Evolutionary conservation across 2,113 vertebrate genomes (phyloP).

Genomic region (Triplophysa siluroides): DNA sequence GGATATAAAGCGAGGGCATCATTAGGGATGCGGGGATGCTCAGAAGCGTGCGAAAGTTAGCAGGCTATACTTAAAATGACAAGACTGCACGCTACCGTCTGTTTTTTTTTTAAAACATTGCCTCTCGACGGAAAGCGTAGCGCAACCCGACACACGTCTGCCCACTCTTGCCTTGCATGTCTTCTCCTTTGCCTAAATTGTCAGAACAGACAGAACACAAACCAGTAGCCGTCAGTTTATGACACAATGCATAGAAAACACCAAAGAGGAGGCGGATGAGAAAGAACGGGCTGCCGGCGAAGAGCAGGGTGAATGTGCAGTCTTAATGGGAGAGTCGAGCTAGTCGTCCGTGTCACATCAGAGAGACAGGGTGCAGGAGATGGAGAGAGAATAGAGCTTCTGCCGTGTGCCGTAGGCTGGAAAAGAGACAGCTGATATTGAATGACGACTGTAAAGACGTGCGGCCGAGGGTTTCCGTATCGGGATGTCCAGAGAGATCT

Average conservation of each 20-base stretch:
- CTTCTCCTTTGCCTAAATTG: constrained; percentile 51
- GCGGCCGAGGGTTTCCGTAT: neutral
- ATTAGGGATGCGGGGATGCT: neutral
- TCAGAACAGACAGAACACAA: constrained; percentile 54
- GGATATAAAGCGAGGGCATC: constrained; percentile 25
- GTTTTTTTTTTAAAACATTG: constrained; percentile 39
- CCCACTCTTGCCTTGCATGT: constrained; percentile 46
- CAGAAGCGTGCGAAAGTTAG: neutral
- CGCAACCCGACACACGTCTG: constrained; percentile 32
- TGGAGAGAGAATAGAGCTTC: constrained; percentile 25
- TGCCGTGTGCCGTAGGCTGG: constrained; percentile 36
- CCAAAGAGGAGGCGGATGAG: constrained; percentile 29
- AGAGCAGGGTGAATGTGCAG: constrained; percentile 37
- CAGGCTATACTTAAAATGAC: constrained; percentile 40
- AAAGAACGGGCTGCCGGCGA: constrained; percentile 28
- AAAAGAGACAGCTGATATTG: constrained; percentile 39
- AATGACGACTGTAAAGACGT: constrained; percentile 11
- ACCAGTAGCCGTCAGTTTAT: constrained; percentile 50
- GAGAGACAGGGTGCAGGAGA: constrained; percentile 13
- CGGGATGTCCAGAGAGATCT: neutral
- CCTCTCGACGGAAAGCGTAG: constrained; percentile 41
- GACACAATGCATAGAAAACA: constrained; percentile 55
- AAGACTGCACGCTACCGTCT: constrained; percentile 37
- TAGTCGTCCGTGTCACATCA: constrained; percentile 49
- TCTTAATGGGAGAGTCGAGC: constrained; percentile 43